Conservation (phyloP, 2,888 invertebrate species). For the Leucophenga montana region DNA sequence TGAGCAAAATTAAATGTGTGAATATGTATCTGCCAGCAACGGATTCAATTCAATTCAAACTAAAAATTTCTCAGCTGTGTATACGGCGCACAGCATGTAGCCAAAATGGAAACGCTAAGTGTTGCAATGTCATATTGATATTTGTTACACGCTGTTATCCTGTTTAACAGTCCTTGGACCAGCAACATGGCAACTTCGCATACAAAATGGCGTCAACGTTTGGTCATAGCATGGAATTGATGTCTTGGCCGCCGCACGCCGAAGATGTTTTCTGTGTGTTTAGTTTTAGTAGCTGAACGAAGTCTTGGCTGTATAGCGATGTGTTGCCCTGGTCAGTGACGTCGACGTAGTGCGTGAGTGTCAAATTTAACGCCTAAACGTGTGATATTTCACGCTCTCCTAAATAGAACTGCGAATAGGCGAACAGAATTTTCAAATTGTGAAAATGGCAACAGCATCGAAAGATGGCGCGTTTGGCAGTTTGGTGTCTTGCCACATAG, state of each 20-base stretch:
- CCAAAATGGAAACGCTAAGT: neutral
- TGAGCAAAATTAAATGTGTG: too few relatives aligned
- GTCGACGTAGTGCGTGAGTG: neutral
- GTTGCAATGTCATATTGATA: too few relatives aligned
- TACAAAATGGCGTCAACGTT: too few relatives aligned
- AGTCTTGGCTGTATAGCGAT: neutral
- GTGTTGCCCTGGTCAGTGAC: neutral
- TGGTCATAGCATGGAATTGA: too few relatives aligned
- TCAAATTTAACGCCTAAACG: slow-evolving; percentile 10
- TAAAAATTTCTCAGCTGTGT: neutral
- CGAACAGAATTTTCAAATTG: slow-evolving; percentile 39
- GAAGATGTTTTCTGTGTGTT: too few relatives aligned
- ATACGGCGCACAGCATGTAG: slow-evolving; percentile 15
- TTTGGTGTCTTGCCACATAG: too few relatives aligned
- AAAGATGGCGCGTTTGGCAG: too few relatives aligned
- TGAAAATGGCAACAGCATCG: neutral
- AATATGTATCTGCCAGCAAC: too few relatives aligned
- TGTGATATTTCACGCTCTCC: slow-evolving; percentile 36
- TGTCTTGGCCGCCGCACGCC: too few relatives aligned
- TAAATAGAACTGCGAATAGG: slow-evolving; percentile 47
- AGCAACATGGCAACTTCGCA: slow-evolving; percentile 7
- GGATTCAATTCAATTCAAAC: neutral
- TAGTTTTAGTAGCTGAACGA: too few relatives aligned
- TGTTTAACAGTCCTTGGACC: neutral
- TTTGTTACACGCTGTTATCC: neutral